Conservation (phyloP, 2,888 invertebrate species). For the Tipula confusa region DNA sequence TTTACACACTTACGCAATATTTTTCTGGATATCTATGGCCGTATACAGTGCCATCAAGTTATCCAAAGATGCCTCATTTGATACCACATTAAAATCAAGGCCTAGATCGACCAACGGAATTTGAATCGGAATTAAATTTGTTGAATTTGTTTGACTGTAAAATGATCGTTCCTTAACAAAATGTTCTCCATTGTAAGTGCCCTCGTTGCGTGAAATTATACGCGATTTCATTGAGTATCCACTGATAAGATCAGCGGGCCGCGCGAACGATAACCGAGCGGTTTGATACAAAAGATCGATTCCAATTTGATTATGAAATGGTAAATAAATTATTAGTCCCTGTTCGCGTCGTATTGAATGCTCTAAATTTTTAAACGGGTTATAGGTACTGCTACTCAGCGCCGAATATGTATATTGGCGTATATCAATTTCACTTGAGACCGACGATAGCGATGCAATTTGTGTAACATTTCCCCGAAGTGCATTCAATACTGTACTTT, state of each 20-base stretch:
- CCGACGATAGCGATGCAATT: slow-evolving; percentile 52
- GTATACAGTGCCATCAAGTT: slow-evolving; percentile 48
- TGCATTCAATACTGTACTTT: slow-evolving; percentile 56
- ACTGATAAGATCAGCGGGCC: slow-evolving; percentile 47
- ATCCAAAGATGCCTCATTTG: slow-evolving; percentile 47
- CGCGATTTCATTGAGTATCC: slow-evolving; percentile 49
- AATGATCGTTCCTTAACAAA: slow-evolving; percentile 42
- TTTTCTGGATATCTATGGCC: slow-evolving; percentile 49
- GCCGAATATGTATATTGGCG: slow-evolving; percentile 57
- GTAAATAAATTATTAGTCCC: slow-evolving; percentile 62
- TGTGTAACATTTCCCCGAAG: slow-evolving; percentile 67
- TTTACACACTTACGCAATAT: slow-evolving; percentile 39
- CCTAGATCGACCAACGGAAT: slow-evolving; percentile 42
- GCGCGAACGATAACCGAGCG: slow-evolving; percentile 44
- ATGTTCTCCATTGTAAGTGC: slow-evolving; percentile 39
- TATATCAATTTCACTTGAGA: slow-evolving; percentile 60
- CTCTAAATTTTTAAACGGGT: slow-evolving; percentile 60
- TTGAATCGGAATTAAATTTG: neutral
- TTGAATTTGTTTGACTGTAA: slow-evolving; percentile 37
- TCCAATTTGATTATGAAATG: slow-evolving; percentile 53
- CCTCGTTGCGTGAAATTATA: slow-evolving; percentile 45
- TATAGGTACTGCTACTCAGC: slow-evolving; percentile 53
- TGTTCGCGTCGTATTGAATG: slow-evolving; percentile 65
- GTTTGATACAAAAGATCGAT: neutral
- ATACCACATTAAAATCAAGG: slow-evolving; percentile 44